Base-by-base conservation (phyloP, 2,888 invertebrate genomes). In the Drosophila tanythrix region DNA sequence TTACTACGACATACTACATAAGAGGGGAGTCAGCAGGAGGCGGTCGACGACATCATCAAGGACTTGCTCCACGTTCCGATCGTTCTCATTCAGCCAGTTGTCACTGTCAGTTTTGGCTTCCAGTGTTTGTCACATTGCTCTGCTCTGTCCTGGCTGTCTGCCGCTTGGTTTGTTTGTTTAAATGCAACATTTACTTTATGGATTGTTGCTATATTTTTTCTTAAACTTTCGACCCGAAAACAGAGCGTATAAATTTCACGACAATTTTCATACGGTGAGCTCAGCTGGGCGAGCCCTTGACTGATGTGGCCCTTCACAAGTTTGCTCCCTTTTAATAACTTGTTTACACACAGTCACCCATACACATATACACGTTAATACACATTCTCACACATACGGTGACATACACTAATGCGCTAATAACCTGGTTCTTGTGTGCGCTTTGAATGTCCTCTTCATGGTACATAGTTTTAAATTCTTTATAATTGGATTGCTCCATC, bases 391-490 rank as follows among this genome's bases (percentile, higher is more conserved):
- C 38, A 46, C 40, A 29, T 51, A 38, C 46, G 59, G n/a, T 59
- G 58, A 75, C 59, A 63, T 60, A 78, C 58, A 77, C 73, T 81
- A 70, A 81, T 74, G 75, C 84, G 89, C 85, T 86, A 86, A 86
- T 86, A 86, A 86, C 89, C 89, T 81, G 85, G 76, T 78, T 87
- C 68, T 69, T 81, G 70, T 74, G 72, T 84, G 65, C 82, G 74
- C 85, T 84, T 89, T 87, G 87, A 86, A 84, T 89, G 85, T 87
- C 84, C 89, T 82, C 81, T 82, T 89, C 85, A 87, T 70, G 88
- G 85, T 89, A 82, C 88, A 89, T 89, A 87, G 89, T 86, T 86
- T 87, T 89, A 86, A 86, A 89, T 89, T 89, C 85, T 81, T 86
- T 84, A 87, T 86, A 86, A 86, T 86, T 86, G 85, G 85, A 86